phyloP scores from a whole-genome alignment of 2,797 vertebrate genomes.

The Malurus splendens region DNA sequence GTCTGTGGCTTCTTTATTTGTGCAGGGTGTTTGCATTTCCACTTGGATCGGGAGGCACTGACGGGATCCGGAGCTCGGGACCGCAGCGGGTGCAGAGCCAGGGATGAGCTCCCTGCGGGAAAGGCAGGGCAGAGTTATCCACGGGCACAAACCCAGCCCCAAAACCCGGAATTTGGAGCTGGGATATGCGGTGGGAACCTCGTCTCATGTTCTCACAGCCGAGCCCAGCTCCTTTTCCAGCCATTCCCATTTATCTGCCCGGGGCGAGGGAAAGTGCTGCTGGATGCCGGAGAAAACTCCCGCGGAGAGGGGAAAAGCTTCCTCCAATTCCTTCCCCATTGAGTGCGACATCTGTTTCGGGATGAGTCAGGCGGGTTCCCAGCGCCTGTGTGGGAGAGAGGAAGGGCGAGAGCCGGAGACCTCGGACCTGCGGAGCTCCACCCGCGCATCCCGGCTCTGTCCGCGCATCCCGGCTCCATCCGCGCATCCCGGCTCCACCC shows the following conservation, averaged over 20 bases:
- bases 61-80: rapidly evolving
- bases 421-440: background rate
- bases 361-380: slow-evolving; percentile 14
- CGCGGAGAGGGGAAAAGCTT: background rate
- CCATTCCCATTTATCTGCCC: background rate
- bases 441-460: background rate
- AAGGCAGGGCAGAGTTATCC: background rate
- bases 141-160: background rate
- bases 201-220: rapidly evolving
- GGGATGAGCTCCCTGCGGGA: background rate
- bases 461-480: background rate
- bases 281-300: background rate
- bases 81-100: rapidly evolving
- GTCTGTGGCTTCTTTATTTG: background rate
- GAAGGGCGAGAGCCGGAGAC: background rate
- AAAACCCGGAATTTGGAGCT: background rate
- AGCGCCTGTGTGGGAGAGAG: background rate
- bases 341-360: background rate
- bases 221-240: background rate
- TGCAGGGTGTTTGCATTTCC: background rate
- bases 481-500: rapidly evolving
- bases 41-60: background rate
- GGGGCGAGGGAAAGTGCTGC: background rate
- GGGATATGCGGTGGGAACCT: rapidly evolving
- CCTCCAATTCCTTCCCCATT: background rate